These are phyloP conservation scores for Turritopsis rubra DNA, from an alignment of 30 jellyfish, hydroid and myxozoan species.

Conservation along the genomic window DNA sequence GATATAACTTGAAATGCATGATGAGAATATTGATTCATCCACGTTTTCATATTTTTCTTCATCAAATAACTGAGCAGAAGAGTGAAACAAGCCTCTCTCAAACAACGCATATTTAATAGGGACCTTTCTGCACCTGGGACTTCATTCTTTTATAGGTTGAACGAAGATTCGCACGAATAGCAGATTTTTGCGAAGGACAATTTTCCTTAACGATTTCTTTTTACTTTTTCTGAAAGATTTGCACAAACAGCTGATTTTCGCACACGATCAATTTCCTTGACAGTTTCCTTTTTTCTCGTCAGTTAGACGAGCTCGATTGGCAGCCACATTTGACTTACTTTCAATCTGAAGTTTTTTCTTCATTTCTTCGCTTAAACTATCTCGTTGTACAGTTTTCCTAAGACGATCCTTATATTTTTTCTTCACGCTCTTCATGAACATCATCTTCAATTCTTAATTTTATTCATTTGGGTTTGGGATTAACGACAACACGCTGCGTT, in stretches of 20 bases:
- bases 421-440: no score
- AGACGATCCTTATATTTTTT: no score
- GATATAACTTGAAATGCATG: background rate
- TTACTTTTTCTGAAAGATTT: background rate
- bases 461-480: no score
- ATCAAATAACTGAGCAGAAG: background rate
- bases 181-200: background rate
- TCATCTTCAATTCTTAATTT: no score
- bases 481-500: no score
- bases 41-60: constrained; percentile 7
- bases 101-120: no score
- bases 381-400: no score
- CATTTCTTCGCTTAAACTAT: no score
- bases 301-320: background rate
- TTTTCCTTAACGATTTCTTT: background rate
- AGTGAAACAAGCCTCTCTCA: background rate
- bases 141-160: no score
- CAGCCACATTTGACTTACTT: no score
- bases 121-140: no score
- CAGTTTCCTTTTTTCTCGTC: background rate
- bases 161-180: background rate
- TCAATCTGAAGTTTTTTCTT: no score
- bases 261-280: background rate
- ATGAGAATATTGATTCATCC: background rate
- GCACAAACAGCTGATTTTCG: background rate